These are phyloP conservation scores for Orbicella faveolata DNA, from an alignment of 64 coral and sea anemone genomes.

Conservation along the genomic window DNA sequence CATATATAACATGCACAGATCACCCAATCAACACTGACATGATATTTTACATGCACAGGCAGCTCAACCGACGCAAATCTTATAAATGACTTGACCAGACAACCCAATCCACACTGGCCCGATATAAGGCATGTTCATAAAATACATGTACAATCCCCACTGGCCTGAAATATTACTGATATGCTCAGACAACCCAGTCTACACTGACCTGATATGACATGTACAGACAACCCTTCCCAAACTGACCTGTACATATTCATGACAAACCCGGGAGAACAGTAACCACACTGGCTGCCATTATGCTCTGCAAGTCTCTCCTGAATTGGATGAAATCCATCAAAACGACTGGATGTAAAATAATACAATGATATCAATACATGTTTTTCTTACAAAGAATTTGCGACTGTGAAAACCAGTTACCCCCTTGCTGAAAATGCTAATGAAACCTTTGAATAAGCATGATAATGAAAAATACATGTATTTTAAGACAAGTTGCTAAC, in stretches of 20 bases:
- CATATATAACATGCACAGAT: too few relatives aligned
- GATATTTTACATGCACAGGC: neutral
- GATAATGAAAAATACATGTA: too few relatives aligned
- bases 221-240: neutral
- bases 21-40: too few relatives aligned
- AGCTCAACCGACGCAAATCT: too few relatives aligned
- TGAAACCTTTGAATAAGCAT: too few relatives aligned
- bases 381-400: too few relatives aligned
- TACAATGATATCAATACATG: neutral
- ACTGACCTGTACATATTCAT: constrained; percentile 90
- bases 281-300: constrained; percentile 91
- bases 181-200: neutral
- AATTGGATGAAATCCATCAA: constrained; percentile 67
- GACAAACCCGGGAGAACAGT: constrained; percentile 82
- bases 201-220: neutral
- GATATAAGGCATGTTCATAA: neutral
- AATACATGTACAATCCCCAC: too few relatives aligned
- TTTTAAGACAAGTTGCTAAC: too few relatives aligned
- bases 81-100: too few relatives aligned
- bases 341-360: constrained; percentile 19
- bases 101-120: neutral
- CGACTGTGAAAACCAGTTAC: too few relatives aligned
- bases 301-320: constrained; percentile 81
- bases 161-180: constrained; percentile 8
- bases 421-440: too few relatives aligned